These are phyloP conservation scores for Zoroaster sp. DNA, from an alignment of 53 echinoderm and acorn worm genomes.

Conservation along the genomic window DNA sequence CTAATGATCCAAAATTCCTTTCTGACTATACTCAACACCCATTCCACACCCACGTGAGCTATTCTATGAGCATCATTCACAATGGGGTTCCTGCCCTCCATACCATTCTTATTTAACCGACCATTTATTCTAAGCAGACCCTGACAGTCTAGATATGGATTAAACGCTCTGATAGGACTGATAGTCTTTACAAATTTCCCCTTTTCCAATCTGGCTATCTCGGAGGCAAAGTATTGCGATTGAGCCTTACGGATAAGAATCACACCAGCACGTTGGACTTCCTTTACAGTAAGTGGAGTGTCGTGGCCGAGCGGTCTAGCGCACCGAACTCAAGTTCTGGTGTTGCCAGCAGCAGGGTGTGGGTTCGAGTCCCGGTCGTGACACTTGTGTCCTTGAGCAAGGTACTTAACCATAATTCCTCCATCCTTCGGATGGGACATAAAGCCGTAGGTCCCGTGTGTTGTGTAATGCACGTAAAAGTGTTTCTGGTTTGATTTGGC, in stretches of 20 bases:
- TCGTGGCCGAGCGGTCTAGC: too few species aligned
- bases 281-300: not conserved
- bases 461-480: too few species aligned
- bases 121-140: conserved; percentile 12
- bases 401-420: too few species aligned
- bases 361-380: too few species aligned
- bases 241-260: conserved; percentile 10
- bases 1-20: conserved; percentile 3
- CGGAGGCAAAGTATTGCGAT: not conserved
- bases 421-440: too few species aligned
- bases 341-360: too few species aligned
- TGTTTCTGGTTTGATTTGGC: too few species aligned
- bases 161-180: not conserved
- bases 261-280: not conserved
- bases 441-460: too few species aligned
- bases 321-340: too few species aligned
- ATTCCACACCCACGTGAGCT: conserved; percentile 22
- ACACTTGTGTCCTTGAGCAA: too few species aligned
- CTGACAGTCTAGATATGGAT: not conserved
- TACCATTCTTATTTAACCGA: not conserved
- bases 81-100: not conserved
- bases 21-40: conserved; percentile 3
- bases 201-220: not conserved
- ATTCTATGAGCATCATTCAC: not conserved
- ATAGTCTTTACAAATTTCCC: conserved; percentile 13